Evolutionary conservation across 2,888 invertebrate species (phyloP).

Genomic region (Parnassius mnemosyne): DNA sequence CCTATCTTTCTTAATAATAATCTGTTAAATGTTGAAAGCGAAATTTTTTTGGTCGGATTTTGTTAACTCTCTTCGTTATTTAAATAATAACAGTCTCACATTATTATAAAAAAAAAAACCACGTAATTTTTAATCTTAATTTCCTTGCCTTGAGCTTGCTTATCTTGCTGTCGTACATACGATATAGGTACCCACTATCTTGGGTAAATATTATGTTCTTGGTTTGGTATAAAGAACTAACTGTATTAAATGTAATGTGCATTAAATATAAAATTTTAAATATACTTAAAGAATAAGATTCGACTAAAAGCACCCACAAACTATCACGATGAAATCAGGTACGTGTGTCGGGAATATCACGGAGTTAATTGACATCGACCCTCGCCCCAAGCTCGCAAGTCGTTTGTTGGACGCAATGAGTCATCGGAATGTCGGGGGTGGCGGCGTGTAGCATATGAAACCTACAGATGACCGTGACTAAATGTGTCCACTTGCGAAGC

Average conservation of each 20-base stretch:
- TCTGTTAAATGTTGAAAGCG: neutral
- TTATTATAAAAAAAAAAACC: too few species aligned
- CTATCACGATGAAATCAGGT: constrained; percentile 29
- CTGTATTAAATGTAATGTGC: too few species aligned
- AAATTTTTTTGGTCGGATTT: neutral
- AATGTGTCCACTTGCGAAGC: constrained; percentile 28
- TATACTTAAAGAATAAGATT: neutral
- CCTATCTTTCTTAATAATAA: constrained; percentile 15
- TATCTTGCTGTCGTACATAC: too few species aligned
- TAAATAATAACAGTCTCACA: too few species aligned
- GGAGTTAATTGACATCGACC: constrained; percentile 54
- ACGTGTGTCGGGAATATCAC: constrained; percentile 38
- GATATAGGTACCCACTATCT: too few species aligned
- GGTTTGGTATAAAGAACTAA: too few species aligned
- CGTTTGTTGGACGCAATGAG: constrained; percentile 62
- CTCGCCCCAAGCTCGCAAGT: constrained; percentile 49
- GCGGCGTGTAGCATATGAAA: constrained; percentile 47
- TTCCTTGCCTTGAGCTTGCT: too few species aligned
- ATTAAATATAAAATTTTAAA: too few species aligned
- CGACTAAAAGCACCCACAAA: constrained; percentile 2
- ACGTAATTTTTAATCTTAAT: too few species aligned
- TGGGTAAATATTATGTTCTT: too few species aligned
- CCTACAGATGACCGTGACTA: constrained; percentile 50
- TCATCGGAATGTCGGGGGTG: constrained; percentile 59
- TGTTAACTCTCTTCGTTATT: neutral